phyloP scores from a whole-genome alignment of 2,113 vertebrate species.

The Tilapia sparmanii region DNA sequence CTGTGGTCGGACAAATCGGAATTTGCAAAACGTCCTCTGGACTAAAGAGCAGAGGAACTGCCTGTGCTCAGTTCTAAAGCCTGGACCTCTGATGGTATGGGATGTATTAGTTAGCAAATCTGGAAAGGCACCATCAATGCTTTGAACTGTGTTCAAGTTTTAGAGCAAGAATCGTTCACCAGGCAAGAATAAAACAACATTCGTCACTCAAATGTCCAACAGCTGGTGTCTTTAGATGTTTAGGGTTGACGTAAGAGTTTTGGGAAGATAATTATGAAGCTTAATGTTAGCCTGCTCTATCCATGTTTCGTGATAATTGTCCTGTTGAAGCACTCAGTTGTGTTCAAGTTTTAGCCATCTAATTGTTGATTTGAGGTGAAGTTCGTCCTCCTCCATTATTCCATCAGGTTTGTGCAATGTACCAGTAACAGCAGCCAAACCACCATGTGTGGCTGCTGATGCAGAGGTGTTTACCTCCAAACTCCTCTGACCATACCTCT shows the following conservation, averaged over 20 bases:
- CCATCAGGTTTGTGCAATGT: not conserved
- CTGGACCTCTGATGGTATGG: not conserved
- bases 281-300: not conserved
- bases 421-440: not conserved
- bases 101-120: not conserved
- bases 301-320: not conserved
- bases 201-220: not conserved
- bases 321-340: not conserved
- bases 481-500: not conserved
- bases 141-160: not conserved
- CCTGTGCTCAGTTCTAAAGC: not conserved
- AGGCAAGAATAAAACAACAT: not conserved
- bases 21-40: not conserved
- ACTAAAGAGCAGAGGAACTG: not conserved
- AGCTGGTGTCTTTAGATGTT: not conserved
- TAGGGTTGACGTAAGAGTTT: fast-evolving
- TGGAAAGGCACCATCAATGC: not conserved
- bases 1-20: not conserved
- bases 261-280: not conserved
- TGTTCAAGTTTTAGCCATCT: not conserved
- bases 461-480: not conserved
- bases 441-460: no score
- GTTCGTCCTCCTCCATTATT: not conserved
- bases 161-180: not conserved
- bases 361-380: not conserved